These are phyloP conservation scores for Rhinolophus sinicus DNA, from an alignment of 2,113 vertebrate genomes.

Conservation along the genomic window DNA sequence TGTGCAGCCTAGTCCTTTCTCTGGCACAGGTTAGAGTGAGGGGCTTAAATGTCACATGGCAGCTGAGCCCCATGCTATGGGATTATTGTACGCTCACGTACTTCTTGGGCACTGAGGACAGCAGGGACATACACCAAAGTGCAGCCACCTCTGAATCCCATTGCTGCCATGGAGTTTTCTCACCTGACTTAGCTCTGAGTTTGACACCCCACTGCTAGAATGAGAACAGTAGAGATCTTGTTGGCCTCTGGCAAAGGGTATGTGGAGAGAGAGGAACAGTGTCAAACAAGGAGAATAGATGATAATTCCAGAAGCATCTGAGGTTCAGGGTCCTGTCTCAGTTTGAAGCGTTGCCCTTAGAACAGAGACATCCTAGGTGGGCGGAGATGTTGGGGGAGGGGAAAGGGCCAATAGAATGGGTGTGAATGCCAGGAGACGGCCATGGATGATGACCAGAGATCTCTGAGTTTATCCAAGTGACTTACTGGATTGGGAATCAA, in stretches of 20 bases:
- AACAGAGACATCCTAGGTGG: too few relatives aligned
- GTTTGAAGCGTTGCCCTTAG: neutral
- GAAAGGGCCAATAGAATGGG: fast-evolving
- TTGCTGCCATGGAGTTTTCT: fast-evolving
- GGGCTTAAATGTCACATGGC: conserved; percentile 82
- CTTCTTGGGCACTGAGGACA: conserved; percentile 3
- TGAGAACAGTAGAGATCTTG: fast-evolving
- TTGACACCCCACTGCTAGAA: neutral
- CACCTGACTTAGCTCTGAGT: neutral
- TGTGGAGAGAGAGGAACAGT: neutral
- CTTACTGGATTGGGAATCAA: neutral
- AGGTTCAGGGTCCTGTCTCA: neutral
- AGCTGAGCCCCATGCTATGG: conserved; percentile 78
- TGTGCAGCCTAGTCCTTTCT: conserved; percentile 68
- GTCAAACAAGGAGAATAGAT: neutral
- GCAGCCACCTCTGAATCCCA: neutral
- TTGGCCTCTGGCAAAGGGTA: fast-evolving
- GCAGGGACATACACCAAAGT: fast-evolving
- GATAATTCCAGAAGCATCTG: too few relatives aligned
- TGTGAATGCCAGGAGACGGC: fast-evolving
- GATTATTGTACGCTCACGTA: conserved; percentile 75
- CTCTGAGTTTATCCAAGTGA: neutral
- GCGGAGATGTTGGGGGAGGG: neutral
- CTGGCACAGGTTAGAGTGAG: conserved; percentile 82
- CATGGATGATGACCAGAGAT: too few relatives aligned